phyloP scores from a whole-genome alignment of 2,113 vertebrate species.

The Carassius carassius region DNA sequence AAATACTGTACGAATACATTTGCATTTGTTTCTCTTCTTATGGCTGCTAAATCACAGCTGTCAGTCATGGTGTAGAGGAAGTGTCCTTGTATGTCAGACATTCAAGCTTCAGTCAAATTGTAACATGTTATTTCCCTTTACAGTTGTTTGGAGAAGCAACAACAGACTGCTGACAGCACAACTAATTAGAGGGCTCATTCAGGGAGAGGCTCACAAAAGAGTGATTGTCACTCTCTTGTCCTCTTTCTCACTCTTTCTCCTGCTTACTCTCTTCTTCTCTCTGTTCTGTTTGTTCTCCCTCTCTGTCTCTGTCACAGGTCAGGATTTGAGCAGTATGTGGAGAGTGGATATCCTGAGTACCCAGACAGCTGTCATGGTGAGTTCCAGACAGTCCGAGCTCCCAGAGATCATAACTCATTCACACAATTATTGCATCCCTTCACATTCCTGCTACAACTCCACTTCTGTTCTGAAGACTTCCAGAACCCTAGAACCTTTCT shows the following conservation, averaged over 20 bases:
- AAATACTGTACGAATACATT: background rate
- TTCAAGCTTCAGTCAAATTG: slow-evolving; percentile 40
- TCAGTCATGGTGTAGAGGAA: background rate
- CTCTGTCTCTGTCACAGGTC: slow-evolving; percentile 65
- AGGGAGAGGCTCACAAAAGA: slow-evolving; percentile 28
- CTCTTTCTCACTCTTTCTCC: slow-evolving; percentile 3
- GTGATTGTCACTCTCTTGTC: slow-evolving; percentile 46
- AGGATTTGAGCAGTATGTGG: slow-evolving; percentile 79
- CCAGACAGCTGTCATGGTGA: slow-evolving; percentile 83
- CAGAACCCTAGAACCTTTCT: background rate
- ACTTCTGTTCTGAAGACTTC: background rate
- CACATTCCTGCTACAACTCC: background rate
- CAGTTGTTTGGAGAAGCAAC: slow-evolving; percentile 41
- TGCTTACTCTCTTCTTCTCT: slow-evolving; percentile 27
- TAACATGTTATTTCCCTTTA: slow-evolving; percentile 51
- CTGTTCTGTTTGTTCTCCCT: slow-evolving; percentile 15
- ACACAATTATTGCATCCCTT: slow-evolving; percentile 12
- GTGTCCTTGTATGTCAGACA: slow-evolving; percentile 19
- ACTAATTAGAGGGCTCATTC: slow-evolving; percentile 49
- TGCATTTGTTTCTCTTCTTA: background rate
- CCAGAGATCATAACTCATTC: slow-evolving; percentile 30
- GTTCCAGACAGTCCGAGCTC: slow-evolving; percentile 36
- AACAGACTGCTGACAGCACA: slow-evolving; percentile 50
- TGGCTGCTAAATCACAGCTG: background rate
- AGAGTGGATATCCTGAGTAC: slow-evolving; percentile 67